Percentiles rank a stretch among this genome's conserved stretches.
phyloP scores from a whole-genome alignment of 1,140 invertebrate genomes.

The Helicoverpa zea region DNA sequence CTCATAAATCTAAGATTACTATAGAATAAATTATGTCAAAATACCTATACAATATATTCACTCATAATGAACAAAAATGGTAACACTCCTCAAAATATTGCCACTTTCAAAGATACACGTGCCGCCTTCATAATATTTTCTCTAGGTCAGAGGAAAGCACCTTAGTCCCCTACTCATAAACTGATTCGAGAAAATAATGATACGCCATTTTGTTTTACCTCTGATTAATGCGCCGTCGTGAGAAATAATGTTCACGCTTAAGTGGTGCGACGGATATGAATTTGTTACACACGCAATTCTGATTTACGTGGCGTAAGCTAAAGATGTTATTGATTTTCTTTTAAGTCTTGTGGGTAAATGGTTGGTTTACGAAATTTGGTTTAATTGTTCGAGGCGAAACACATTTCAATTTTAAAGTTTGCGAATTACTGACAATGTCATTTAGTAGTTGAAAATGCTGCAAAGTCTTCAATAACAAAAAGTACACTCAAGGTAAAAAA shows the following conservation, averaged over 20 bases:
- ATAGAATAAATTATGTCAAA: too few species aligned
- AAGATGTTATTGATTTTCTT: conserved; percentile 36
- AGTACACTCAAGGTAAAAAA: too few species aligned
- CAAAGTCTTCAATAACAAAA: too few species aligned
- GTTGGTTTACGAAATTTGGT: neutral
- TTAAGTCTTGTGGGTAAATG: neutral
- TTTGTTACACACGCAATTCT: conserved; percentile 42
- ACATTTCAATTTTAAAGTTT: too few species aligned
- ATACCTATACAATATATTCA: too few species aligned
- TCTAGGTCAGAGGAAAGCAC: neutral
- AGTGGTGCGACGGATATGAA: conserved; percentile 34
- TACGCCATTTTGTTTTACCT: conserved; percentile 28
- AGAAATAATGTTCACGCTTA: conserved; percentile 48
- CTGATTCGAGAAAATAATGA: conserved; percentile 30
- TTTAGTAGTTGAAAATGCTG: too few species aligned
- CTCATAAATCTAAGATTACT: too few species aligned
- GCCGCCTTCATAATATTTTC: too few species aligned
- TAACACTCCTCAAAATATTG: too few species aligned
- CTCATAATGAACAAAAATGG: too few species aligned
- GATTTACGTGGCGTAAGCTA: conserved; percentile 25
- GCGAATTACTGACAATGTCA: too few species aligned
- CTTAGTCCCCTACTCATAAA: neutral
- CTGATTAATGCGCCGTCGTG: conserved; percentile 30
- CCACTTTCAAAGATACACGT: too few species aligned
- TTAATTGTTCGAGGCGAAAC: neutral